Percentiles rank a stretch among this genome's conserved stretches.
These are phyloP conservation scores for Bradysia coprophila DNA, from an alignment of 1,140 invertebrate genomes.

Conservation along the genomic window DNA sequence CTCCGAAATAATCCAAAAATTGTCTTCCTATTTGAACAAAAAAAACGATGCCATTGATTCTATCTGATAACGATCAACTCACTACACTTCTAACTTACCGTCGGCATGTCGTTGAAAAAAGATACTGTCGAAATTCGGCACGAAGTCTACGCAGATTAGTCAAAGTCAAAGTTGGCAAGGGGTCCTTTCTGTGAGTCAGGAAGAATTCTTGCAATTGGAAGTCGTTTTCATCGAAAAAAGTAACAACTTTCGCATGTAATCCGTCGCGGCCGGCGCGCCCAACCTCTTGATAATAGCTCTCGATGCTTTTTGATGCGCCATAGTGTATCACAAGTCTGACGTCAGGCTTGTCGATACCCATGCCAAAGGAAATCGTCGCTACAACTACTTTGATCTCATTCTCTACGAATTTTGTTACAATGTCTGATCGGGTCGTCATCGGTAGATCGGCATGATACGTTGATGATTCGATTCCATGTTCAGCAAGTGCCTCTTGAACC, in stretches of 20 bases:
- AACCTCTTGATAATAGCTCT: too few species aligned
- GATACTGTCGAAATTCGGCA: conserved; percentile 12
- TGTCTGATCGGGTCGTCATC: conserved; percentile 24
- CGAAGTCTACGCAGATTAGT: conserved; percentile 8
- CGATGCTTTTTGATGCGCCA: conserved; percentile 38
- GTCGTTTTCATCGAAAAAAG: conserved; percentile 46
- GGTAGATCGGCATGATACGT: conserved; percentile 41
- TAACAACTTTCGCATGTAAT: conserved; percentile 46
- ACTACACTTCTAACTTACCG: conserved; percentile 28
- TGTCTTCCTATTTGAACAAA: neutral
- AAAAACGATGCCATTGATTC: neutral
- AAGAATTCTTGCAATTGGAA: conserved; percentile 19
- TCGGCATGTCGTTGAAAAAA: conserved; percentile 25
- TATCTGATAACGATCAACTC: conserved; percentile 25
- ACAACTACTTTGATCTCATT: conserved; percentile 53
- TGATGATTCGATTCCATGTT: conserved; percentile 37
- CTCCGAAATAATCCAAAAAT: conserved; percentile 11
- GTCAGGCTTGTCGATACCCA: conserved; percentile 72
- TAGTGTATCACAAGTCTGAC: conserved; percentile 53
- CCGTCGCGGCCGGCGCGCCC: conserved; percentile 46
- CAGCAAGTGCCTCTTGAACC: conserved; percentile 15
- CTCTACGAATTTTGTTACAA: conserved; percentile 41
- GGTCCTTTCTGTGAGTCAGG: conserved; percentile 5
- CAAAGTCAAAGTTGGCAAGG: neutral
- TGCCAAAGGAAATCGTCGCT: conserved; percentile 78